A percentile compares a stretch with the other conserved stretches of the same genome.
phyloP scores from a whole-genome alignment of 2,888 invertebrate species.

The Fragum sueziense region DNA sequence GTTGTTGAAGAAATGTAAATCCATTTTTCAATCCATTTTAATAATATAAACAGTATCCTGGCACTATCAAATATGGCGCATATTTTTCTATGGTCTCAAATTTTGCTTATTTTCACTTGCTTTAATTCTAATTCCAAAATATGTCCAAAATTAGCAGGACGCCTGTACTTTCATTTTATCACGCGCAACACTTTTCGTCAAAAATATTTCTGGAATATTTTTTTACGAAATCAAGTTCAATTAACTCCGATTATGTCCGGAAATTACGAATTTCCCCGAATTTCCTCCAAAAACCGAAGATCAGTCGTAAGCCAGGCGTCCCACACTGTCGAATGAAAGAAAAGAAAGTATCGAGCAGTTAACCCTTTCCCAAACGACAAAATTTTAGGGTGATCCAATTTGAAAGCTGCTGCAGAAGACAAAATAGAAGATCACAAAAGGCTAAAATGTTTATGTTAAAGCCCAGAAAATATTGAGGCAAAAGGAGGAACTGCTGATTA shows the following conservation, averaged over 20 bases:
- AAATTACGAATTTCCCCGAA: conserved; percentile 2
- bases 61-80: too few relatives aligned
- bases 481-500: too few relatives aligned
- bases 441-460: too few relatives aligned
- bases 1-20: not conserved
- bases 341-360: conserved; percentile 13
- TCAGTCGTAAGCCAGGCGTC: conserved; percentile 13
- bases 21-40: not conserved
- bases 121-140: not conserved
- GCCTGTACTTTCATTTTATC: not conserved
- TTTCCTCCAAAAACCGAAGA: conserved; percentile 9
- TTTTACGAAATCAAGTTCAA: not conserved
- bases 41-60: too few relatives aligned
- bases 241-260: conserved; percentile 11
- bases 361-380: too few relatives aligned
- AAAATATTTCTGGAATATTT: not conserved
- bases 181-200: not conserved
- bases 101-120: too few relatives aligned
- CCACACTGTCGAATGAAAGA: conserved; percentile 8
- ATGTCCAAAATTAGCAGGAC: not conserved
- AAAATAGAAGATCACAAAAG: too few relatives aligned
- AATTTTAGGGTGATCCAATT: too few relatives aligned
- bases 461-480: too few relatives aligned
- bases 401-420: too few relatives aligned
- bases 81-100: too few relatives aligned